phyloP scores from a whole-genome alignment of 2,113 vertebrate species.

The Rhinichthys klamathensis region DNA sequence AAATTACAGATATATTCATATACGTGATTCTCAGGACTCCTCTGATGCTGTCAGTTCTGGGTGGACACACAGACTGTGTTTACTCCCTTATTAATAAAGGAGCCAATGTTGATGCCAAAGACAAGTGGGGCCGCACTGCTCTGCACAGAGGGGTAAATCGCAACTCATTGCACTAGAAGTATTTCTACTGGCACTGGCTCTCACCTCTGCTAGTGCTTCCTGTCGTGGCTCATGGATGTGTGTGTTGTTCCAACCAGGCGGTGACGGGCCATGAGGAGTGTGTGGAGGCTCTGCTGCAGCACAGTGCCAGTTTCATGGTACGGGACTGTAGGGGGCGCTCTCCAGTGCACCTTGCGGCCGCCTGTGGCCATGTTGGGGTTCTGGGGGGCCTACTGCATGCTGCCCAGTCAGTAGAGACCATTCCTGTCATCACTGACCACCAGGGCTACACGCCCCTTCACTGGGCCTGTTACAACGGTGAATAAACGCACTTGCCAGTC shows the following conservation, averaged over 20 bases:
- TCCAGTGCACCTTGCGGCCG: constrained; percentile 91
- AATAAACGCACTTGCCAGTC: constrained; percentile 38
- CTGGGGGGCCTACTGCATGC: constrained; percentile 93
- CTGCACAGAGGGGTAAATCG: constrained; percentile 91
- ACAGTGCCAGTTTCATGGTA: constrained; percentile 88
- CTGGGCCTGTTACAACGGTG: constrained; percentile 99
- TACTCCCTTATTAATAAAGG: constrained; percentile 96
- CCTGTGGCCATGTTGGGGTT: constrained; percentile 93
- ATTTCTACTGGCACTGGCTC: background rate
- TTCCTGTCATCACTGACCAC: constrained; percentile 87
- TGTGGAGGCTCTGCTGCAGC: constrained; percentile 94
- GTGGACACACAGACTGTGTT: constrained; percentile 95
- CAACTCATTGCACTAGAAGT: background rate
- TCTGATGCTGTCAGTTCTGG: constrained; percentile 94
- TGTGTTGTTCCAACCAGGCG: constrained; percentile 73
- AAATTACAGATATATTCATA: background rate
- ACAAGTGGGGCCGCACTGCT: constrained; percentile 94
- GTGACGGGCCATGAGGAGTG: constrained; percentile 97
- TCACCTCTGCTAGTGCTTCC: background rate
- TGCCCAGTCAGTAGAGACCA: constrained; percentile 82
- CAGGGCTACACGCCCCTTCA: constrained; percentile 96
- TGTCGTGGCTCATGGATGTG: background rate
- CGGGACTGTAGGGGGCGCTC: constrained; percentile 90
- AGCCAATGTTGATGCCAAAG: constrained; percentile 95
- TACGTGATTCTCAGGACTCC: constrained; percentile 80